Conservation (phyloP, 2,888 invertebrate species). For the Saturnia japonica region DNA sequence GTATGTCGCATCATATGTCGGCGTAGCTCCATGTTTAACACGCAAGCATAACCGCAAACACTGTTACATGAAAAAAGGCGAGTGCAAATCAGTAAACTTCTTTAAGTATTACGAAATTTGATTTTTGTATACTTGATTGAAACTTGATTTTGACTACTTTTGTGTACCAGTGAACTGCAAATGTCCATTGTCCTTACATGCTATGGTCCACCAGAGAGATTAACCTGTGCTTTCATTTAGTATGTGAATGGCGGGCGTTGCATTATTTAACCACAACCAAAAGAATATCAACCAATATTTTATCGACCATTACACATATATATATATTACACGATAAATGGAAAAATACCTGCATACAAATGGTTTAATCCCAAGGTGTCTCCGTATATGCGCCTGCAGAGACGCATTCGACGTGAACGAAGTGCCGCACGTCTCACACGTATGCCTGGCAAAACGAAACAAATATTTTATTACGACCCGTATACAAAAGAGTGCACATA, state of each 20-base stretch:
- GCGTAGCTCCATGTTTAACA: slow-evolving; percentile 65
- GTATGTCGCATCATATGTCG: slow-evolving; percentile 78
- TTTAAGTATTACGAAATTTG: too few species aligned
- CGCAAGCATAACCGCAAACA: slow-evolving; percentile 69
- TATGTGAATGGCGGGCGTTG: too few species aligned
- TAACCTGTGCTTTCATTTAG: too few species aligned
- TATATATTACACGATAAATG: slow-evolving; percentile 8
- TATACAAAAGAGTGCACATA: too few species aligned
- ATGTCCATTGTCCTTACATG: too few species aligned
- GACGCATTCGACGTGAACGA: slow-evolving; percentile 78
- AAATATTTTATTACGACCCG: neutral
- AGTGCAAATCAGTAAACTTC: too few species aligned
- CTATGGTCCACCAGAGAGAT: too few species aligned
- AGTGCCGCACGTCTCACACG: slow-evolving; percentile 75
- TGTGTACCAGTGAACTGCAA: too few species aligned
- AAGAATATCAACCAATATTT: too few species aligned
- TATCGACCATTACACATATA: neutral
- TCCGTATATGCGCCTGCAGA: slow-evolving; percentile 73
- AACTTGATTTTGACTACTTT: too few species aligned
- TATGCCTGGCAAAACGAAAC: slow-evolving; percentile 56
- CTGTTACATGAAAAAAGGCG: slow-evolving; percentile 34
- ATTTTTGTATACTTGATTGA: too few species aligned
- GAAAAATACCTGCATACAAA: slow-evolving; percentile 72
- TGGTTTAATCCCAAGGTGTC: slow-evolving; percentile 78
- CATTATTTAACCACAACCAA: too few species aligned